A percentile compares a stretch with the other conserved stretches of the same genome.
phyloP scores from a whole-genome alignment of 2,113 vertebrate genomes.

The Brachypteracias leptosomus region DNA sequence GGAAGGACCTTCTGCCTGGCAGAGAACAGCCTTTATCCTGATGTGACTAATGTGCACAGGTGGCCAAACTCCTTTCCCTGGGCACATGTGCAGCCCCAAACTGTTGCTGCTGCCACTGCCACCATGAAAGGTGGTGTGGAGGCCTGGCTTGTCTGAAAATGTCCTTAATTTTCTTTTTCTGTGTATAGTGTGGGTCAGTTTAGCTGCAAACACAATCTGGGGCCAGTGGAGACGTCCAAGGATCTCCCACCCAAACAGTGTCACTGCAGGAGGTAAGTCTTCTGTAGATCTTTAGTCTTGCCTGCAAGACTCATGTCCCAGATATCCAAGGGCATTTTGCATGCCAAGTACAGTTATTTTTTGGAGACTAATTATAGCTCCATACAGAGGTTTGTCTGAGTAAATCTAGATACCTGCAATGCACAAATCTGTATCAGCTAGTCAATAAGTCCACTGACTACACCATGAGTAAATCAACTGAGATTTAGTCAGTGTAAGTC shows the following conservation, averaged over 20 bases:
- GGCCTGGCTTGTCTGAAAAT: not conserved
- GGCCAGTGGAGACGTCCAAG: not conserved
- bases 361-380: not conserved
- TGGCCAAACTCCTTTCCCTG: not conserved
- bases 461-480: not conserved
- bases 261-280: not conserved
- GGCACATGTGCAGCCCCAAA: accelerated
- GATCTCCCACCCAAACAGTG: not conserved
- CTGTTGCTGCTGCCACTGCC: not conserved
- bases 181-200: not conserved
- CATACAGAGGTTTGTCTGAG: not conserved
- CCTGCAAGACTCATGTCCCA: not conserved
- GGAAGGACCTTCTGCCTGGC: not conserved
- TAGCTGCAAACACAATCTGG: not conserved
- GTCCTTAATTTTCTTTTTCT: not conserved
- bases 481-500: not conserved
- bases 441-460: not conserved
- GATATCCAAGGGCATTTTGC: not conserved
- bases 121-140: not conserved
- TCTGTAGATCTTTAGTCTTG: not conserved
- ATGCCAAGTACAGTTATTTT: not conserved
- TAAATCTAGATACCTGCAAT: not conserved
- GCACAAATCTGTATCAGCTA: not conserved
- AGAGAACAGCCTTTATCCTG: not conserved
- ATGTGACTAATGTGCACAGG: not conserved